phyloP scores from a whole-genome alignment of 2,797 vertebrate species.

The Gallinago stenura region DNA sequence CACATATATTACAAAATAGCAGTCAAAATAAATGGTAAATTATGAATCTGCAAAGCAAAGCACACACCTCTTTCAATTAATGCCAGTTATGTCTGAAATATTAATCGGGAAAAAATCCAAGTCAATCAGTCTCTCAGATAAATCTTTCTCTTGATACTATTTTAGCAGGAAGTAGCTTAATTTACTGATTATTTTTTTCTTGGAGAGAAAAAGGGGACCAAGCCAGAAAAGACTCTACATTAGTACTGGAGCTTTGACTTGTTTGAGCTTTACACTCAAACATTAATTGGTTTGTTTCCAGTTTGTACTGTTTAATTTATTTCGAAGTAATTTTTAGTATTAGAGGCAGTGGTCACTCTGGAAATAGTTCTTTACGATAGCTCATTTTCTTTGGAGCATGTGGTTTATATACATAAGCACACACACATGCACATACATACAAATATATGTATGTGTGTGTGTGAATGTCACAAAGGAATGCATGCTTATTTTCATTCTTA shows the following conservation, averaged over 20 bases:
- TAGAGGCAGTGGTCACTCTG: neutral
- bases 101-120: neutral
- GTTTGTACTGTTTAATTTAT: neutral
- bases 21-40: neutral
- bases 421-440: neutral
- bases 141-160: neutral
- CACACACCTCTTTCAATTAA: neutral
- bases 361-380: neutral
- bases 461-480: neutral
- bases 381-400: neutral
- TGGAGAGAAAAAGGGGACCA: neutral
- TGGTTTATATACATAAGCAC: neutral
- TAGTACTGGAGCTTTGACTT: neutral
- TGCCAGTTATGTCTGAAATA: slow-evolving; percentile 6
- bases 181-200: neutral
- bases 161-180: neutral
- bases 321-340: neutral
- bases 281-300: neutral
- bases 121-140: neutral
- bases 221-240: neutral
- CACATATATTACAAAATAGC: neutral
- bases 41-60: neutral
- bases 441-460: neutral
- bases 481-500: neutral
- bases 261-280: neutral